phyloP scores from a whole-genome alignment of 2,888 invertebrate species.

The Apodemia mormo region DNA sequence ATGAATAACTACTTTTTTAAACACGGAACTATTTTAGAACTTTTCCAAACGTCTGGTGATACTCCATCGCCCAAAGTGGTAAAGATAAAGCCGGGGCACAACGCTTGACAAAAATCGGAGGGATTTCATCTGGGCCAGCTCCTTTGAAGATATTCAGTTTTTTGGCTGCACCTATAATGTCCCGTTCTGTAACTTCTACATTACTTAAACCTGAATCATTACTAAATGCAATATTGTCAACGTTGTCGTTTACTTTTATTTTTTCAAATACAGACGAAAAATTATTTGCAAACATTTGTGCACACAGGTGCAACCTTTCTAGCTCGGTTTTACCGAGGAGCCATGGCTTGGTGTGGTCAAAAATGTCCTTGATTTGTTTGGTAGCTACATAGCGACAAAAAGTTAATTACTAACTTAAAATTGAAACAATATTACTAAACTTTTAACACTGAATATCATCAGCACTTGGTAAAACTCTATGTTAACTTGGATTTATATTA shows the following conservation, averaged over 20 bases:
- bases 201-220: background rate
- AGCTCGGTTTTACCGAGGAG: no score
- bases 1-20: background rate
- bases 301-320: no score
- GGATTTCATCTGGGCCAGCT: background rate
- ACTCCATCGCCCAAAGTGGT: background rate
- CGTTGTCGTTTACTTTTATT: no score
- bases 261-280: background rate
- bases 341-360: no score
- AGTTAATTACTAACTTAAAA: no score
- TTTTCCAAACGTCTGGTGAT: background rate
- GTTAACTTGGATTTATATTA: no score
- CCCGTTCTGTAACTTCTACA: background rate
- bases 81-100: background rate
- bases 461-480: no score
- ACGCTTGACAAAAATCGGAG: background rate
- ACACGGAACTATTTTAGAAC: background rate
- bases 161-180: background rate
- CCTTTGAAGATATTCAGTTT: background rate
- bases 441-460: no score
- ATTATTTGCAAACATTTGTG: background rate
- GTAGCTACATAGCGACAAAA: no score
- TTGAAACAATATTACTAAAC: no score
- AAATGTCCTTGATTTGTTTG: no score
- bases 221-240: background rate